Percentiles rank a stretch among this genome's conserved stretches.
Evolutionary conservation across 2,113 vertebrate species (phyloP).

Genomic region (Zosterops lateralis): DNA sequence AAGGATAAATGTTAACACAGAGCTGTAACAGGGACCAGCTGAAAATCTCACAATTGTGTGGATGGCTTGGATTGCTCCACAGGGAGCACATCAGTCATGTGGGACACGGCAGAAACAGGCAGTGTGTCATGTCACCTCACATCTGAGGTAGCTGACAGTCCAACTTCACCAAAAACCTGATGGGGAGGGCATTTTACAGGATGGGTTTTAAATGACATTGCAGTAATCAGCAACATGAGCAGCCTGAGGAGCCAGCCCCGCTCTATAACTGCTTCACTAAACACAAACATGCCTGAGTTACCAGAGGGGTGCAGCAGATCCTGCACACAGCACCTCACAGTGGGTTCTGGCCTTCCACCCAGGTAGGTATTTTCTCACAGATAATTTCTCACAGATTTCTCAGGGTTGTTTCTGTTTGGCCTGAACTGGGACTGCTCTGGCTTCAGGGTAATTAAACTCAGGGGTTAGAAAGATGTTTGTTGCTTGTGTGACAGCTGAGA

Average conservation of each 20-base stretch:
- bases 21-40: neutral
- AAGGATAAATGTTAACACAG: neutral
- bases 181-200: neutral
- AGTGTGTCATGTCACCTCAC: neutral
- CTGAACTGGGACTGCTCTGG: neutral
- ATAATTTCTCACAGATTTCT: neutral
- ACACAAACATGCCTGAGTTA: neutral
- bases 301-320: neutral
- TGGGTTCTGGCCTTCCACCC: neutral
- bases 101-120: neutral
- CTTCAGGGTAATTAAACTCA: neutral
- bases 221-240: rapidly evolving
- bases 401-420: neutral
- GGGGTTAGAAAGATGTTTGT: neutral
- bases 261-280: rapidly evolving
- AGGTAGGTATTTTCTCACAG: neutral
- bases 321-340: neutral
- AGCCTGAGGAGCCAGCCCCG: neutral
- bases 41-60: neutral
- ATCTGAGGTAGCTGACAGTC: neutral
- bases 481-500: neutral
- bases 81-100: rapidly evolving
- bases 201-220: neutral
- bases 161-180: neutral
- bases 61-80: neutral